phyloP scores from a whole-genome alignment of 2,888 invertebrate species.

The Drosophila rubida region DNA sequence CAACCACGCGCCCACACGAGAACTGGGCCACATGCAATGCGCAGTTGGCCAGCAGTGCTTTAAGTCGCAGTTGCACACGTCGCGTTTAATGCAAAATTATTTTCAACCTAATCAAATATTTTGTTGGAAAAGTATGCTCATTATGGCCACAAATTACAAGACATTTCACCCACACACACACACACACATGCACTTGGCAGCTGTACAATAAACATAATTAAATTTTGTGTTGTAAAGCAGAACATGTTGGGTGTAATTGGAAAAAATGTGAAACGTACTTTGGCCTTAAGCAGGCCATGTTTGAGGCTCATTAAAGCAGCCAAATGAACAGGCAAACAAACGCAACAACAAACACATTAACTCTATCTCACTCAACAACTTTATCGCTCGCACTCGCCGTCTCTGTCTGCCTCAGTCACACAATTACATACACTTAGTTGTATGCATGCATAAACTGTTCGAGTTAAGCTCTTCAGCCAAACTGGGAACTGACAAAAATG shows the following conservation, averaged over 20 bases:
- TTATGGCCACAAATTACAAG: neutral
- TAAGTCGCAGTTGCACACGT: neutral
- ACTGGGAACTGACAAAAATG: slow-evolving; percentile 25
- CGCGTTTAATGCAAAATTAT: neutral
- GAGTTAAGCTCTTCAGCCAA: slow-evolving; percentile 47
- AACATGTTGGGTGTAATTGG: slow-evolving; percentile 47
- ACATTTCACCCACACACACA: neutral
- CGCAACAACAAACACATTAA: slow-evolving; percentile 27
- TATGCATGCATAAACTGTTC: slow-evolving; percentile 28
- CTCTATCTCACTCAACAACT: slow-evolving; percentile 6
- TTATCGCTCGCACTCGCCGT: neutral
- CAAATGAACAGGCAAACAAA: slow-evolving; percentile 35
- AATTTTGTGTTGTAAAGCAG: slow-evolving; percentile 25
- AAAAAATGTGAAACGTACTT: slow-evolving; percentile 52
- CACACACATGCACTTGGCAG: neutral
- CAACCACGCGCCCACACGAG: neutral
- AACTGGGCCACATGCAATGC: slow-evolving; percentile 8
- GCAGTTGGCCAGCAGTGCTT: neutral
- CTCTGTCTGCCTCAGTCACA: neutral
- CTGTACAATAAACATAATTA: slow-evolving; percentile 43
- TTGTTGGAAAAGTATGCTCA: slow-evolving; percentile 4
- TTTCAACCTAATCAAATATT: neutral
- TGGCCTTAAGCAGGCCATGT: slow-evolving; percentile 52
- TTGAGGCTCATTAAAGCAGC: slow-evolving; percentile 60
- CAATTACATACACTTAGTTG: slow-evolving; percentile 20